Evolutionary conservation across 2,888 invertebrate species (phyloP).

Genomic region (Acrobasis repandana): DNA sequence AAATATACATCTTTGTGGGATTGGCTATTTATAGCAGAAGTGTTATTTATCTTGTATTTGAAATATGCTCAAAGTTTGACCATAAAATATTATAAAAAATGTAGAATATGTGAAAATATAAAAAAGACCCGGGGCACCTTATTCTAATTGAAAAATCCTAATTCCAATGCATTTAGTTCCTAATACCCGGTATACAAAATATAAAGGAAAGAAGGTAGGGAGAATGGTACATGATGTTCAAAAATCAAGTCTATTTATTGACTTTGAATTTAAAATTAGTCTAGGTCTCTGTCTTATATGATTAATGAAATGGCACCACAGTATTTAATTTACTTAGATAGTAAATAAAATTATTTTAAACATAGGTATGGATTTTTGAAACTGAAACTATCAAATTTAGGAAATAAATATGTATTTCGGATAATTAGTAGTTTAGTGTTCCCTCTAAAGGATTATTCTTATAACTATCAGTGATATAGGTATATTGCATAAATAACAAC

Average conservation of each 20-base stretch:
- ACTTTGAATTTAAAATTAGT: constrained; percentile 6
- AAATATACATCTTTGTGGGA: background rate
- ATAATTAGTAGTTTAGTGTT: background rate
- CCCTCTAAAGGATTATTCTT: too few species aligned
- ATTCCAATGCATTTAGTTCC: background rate
- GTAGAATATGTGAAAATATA: background rate
- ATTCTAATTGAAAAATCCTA: constrained; percentile 10
- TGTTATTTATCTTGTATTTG: constrained; percentile 2
- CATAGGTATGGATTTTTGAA: background rate
- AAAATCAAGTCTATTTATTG: background rate
- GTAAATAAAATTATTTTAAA: too few species aligned
- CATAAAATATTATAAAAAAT: constrained; percentile 3
- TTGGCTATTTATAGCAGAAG: constrained; percentile 2
- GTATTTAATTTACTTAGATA: too few species aligned
- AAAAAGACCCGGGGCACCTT: background rate
- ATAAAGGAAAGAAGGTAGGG: constrained; percentile 3
- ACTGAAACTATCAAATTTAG: background rate
- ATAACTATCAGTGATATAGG: too few species aligned
- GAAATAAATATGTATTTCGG: background rate
- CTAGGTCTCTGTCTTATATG: background rate
- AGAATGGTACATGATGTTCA: constrained; percentile 2
- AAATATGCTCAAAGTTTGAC: background rate
- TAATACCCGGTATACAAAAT: constrained; percentile 9
- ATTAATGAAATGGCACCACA: background rate
- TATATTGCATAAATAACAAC: too few species aligned